Evolutionary conservation across 1,140 invertebrate genomes (phyloP).

Genomic region (Diabrotica virgifera): DNA sequence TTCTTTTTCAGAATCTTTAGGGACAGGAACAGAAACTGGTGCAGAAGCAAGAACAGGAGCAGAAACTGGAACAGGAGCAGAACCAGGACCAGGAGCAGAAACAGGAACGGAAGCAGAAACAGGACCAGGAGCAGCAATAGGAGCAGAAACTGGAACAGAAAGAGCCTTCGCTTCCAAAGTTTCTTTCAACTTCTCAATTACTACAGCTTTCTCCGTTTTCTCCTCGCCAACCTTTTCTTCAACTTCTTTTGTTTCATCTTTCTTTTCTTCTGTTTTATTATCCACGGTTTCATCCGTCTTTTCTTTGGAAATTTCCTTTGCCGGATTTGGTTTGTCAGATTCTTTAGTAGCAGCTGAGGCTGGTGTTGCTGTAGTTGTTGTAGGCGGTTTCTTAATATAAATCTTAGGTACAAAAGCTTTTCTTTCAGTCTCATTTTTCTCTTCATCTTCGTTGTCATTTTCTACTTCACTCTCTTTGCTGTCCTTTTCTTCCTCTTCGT

Average conservation of each 20-base stretch:
- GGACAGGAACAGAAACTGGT: neutral
- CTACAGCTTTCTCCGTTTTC: neutral
- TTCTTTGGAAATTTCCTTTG: neutral
- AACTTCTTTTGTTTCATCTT: constrained; percentile 26
- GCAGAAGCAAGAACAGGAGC: neutral
- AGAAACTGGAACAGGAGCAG: neutral
- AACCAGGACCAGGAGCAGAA: neutral
- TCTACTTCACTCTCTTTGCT: constrained; percentile 37
- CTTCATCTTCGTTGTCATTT: constrained; percentile 31
- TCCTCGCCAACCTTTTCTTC: constrained; percentile 6
- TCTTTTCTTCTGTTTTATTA: neutral
- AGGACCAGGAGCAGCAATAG: neutral
- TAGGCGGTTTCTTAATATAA: constrained; percentile 31
- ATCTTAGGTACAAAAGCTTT: constrained; percentile 35
- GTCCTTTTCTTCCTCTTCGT: constrained; percentile 45
- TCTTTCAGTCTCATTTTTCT: constrained; percentile 28
- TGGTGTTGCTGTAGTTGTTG: neutral
- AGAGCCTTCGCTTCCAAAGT: neutral
- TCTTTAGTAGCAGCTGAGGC: neutral
- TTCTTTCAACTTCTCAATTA: constrained; percentile 7
- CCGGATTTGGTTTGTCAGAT: constrained; percentile 18
- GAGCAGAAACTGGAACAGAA: neutral
- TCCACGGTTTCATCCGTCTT: neutral
- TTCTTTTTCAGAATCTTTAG: neutral
- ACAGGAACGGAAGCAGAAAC: neutral